Evolutionary conservation across 2,888 invertebrate species (phyloP).

Genomic region (Lamellibrachia columna): DNA sequence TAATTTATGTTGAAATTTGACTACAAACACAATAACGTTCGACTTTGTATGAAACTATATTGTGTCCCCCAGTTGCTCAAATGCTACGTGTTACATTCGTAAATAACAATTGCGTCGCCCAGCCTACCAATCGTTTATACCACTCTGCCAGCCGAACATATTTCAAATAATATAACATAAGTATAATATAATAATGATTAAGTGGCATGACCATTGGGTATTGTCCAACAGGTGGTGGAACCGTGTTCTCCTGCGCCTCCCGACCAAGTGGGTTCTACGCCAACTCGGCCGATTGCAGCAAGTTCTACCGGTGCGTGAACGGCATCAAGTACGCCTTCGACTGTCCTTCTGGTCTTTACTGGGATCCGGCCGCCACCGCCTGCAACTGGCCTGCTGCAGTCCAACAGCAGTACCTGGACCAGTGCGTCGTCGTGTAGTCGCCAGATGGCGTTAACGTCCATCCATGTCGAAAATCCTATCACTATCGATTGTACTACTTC

Average conservation of each 20-base stretch:
- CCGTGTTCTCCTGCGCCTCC: not conserved
- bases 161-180: not conserved
- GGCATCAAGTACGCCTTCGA: constrained; percentile 22
- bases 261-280: constrained; percentile 26
- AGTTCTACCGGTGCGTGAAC: constrained; percentile 33
- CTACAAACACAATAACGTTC: too few species aligned
- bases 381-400: constrained; percentile 21
- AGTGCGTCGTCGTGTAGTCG: not conserved
- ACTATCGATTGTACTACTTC: too few species aligned
- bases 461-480: not conserved
- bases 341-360: constrained; percentile 29
- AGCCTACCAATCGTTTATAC: too few species aligned
- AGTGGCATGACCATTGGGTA: not conserved
- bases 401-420: not conserved
- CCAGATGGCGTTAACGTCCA: not conserved
- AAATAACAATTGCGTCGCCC: too few species aligned
- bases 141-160: not conserved
- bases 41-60: too few species aligned
- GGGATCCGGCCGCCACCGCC: not conserved
- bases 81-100: too few species aligned
- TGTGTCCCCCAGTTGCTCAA: too few species aligned
- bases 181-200: not conserved
- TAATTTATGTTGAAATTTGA: too few species aligned
- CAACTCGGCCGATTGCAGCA: constrained; percentile 22
- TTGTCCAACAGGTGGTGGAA: not conserved